phyloP scores from a whole-genome alignment of 2,797 vertebrate species.

The Furcifer pardalis region DNA sequence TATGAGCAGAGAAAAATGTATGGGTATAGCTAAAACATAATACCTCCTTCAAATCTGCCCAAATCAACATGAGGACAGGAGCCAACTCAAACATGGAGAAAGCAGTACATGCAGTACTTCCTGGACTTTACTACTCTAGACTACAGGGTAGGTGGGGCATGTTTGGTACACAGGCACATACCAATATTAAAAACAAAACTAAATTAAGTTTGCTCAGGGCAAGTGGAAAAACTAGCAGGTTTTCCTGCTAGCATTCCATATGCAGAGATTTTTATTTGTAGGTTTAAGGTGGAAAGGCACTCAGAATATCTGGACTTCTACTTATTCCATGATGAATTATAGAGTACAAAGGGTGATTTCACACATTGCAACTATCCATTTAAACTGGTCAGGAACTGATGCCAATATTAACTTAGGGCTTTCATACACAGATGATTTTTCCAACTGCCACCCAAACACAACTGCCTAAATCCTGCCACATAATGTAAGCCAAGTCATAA shows the following conservation, averaged over 20 bases:
- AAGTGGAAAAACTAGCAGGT: background rate
- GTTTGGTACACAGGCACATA: background rate
- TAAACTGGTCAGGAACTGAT: background rate
- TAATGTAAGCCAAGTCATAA: too few relatives aligned
- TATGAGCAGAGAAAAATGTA: background rate
- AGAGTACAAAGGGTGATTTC: background rate
- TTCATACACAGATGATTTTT: background rate
- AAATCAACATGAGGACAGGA: background rate
- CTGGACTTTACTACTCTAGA: background rate
- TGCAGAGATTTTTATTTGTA: background rate
- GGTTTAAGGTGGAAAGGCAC: background rate
- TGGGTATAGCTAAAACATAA: background rate
- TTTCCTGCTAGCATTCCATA: background rate
- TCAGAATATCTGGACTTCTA: background rate
- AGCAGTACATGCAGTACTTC: background rate
- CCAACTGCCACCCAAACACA: too few relatives aligned
- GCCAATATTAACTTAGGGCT: background rate
- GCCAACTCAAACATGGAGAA: background rate
- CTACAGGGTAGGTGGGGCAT: background rate
- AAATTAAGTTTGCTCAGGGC: background rate
- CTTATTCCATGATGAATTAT: too few relatives aligned
- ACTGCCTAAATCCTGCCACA: too few relatives aligned
- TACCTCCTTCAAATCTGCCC: background rate
- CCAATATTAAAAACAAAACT: background rate
- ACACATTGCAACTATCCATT: background rate